Conservation (phyloP, 2,797 vertebrate genomes). For the Scleropages formosus region DNA sequence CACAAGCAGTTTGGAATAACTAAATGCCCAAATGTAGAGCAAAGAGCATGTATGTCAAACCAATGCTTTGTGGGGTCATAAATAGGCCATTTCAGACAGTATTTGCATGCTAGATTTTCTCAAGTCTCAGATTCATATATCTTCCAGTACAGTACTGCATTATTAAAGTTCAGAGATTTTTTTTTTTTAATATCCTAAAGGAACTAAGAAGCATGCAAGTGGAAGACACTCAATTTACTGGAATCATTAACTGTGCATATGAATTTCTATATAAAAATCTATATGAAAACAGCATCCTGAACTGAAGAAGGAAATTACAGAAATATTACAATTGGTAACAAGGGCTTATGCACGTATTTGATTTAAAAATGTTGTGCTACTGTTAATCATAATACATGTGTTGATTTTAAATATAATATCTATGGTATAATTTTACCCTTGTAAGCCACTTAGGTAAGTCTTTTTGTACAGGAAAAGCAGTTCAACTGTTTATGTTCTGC, state of each 20-base stretch:
- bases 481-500: slow-evolving; percentile 44
- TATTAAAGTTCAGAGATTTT: neutral
- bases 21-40: slow-evolving; percentile 30
- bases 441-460: slow-evolving; percentile 68
- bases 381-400: neutral
- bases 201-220: neutral
- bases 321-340: too few relatives aligned
- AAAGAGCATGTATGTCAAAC: slow-evolving; percentile 29
- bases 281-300: slow-evolving; percentile 15
- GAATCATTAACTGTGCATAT: slow-evolving; percentile 18
- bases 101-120: neutral
- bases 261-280: neutral
- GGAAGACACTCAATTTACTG: neutral
- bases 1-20: too few relatives aligned
- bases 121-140: too few relatives aligned
- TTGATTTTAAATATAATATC: slow-evolving; percentile 19
- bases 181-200: neutral
- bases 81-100: slow-evolving; percentile 3
- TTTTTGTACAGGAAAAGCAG: slow-evolving; percentile 57
- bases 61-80: slow-evolving; percentile 34
- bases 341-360: too few relatives aligned
- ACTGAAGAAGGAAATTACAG: neutral
- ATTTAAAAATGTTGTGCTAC: too few relatives aligned
- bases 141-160: too few relatives aligned
- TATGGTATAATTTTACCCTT: slow-evolving; percentile 33